Conservation (phyloP, 1,140 invertebrate genomes). For the Berghia stephanieae region DNA sequence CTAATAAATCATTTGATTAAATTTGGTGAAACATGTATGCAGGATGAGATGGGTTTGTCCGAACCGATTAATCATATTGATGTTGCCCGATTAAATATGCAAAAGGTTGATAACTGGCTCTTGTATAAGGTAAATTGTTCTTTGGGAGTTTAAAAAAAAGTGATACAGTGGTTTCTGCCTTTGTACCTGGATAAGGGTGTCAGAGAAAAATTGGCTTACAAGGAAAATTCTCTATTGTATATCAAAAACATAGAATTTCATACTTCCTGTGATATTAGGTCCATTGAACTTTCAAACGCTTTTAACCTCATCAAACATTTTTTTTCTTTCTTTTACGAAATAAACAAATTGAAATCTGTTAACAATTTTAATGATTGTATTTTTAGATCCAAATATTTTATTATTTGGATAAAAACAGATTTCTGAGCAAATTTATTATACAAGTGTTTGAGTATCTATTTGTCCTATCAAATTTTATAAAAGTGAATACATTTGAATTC, state of each 20-base stretch:
- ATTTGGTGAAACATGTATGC: background rate
- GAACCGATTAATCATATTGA: conserved; percentile 26
- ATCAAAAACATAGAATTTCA: background rate
- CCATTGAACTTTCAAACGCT: background rate
- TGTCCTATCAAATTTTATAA: too few species aligned
- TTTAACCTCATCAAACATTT: background rate
- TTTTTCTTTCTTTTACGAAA: conserved; percentile 12
- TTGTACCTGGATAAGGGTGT: background rate
- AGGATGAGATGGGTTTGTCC: conserved; percentile 1
- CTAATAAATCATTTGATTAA: too few species aligned
- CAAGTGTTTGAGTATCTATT: too few species aligned
- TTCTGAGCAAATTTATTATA: too few species aligned
- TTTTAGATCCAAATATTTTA: too few species aligned
- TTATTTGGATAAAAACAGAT: too few species aligned
- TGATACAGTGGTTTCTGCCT: too few species aligned
- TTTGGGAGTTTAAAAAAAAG: too few species aligned
- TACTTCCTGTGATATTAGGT: background rate
- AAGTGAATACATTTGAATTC: too few species aligned
- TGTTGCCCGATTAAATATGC: conserved; percentile 19
- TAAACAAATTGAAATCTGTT: too few species aligned
- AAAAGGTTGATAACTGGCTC: conserved; percentile 30
- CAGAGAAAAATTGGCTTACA: background rate
- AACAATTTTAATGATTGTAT: too few species aligned
- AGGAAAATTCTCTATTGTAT: background rate
- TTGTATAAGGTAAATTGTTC: conserved; percentile 13